Evolutionary conservation across 2,113 vertebrate genomes (phyloP).

Genomic region (Bos javanicus): DNA sequence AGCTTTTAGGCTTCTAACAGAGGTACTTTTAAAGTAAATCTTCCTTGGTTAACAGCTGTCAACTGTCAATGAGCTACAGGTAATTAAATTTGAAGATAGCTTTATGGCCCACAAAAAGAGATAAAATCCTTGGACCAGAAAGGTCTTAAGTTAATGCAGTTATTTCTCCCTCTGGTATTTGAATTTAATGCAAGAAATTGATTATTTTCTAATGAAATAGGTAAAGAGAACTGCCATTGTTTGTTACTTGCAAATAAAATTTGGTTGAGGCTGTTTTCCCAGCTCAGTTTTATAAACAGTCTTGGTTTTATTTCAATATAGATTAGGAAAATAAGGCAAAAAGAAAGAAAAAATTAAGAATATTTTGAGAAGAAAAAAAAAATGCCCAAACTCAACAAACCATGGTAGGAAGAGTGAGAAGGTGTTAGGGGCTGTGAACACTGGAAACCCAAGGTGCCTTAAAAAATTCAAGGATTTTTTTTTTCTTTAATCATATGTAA

Average conservation of each 20-base stretch:
- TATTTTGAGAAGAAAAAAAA: neutral
- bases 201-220: slow-evolving; percentile 36
- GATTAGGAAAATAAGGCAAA: neutral
- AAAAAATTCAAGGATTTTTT: neutral
- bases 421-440: neutral
- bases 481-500: neutral
- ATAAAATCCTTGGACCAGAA: slow-evolving; percentile 38
- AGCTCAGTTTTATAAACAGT: neutral
- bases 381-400: neutral
- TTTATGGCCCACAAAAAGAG: slow-evolving; percentile 49
- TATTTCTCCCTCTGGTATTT: neutral
- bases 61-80: slow-evolving; percentile 41
- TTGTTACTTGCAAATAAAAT: neutral
- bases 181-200: slow-evolving; percentile 22
- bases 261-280: neutral
- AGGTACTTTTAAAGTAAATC: slow-evolving; percentile 21
- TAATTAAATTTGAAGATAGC: slow-evolving; percentile 62
- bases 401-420: neutral
- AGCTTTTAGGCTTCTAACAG: neutral
- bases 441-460: neutral
- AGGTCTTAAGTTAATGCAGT: slow-evolving; percentile 19
- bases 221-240: neutral
- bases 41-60: slow-evolving; percentile 45
- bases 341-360: neutral
- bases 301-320: neutral